phyloP scores from a whole-genome alignment of 2,888 invertebrate species.

The Apoderus coryli region DNA sequence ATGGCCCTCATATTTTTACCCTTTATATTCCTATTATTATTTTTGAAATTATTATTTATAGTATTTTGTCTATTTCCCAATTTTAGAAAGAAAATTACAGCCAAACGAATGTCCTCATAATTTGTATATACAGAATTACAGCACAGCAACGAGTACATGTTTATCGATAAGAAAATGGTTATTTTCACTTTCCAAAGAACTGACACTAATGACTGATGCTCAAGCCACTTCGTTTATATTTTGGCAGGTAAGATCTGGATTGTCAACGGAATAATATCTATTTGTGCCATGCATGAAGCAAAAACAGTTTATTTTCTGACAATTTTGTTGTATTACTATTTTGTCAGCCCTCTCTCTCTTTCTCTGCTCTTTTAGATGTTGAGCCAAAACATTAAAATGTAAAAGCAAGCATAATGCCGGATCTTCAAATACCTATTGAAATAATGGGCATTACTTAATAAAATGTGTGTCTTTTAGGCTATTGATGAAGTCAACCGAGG shows the following conservation, averaged over 20 bases:
- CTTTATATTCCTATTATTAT: too few species aligned
- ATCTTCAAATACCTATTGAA: not conserved
- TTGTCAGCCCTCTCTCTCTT: constrained; percentile 1
- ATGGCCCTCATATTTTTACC: too few species aligned
- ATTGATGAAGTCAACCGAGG: constrained; percentile 93
- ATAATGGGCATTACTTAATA: too few species aligned
- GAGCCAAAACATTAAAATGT: not conserved
- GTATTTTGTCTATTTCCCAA: too few species aligned
- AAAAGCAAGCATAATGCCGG: not conserved
- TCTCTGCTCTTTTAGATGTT: constrained; percentile 4
- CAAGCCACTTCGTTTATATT: constrained; percentile 74
- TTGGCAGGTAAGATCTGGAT: constrained; percentile 56
- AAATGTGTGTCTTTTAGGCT: constrained; percentile 50
- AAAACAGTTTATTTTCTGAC: too few species aligned
- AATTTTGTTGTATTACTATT: constrained; percentile 5
- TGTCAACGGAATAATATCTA: too few species aligned
- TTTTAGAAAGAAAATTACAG: constrained; percentile 78
- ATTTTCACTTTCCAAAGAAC: constrained; percentile 56
- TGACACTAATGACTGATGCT: constrained; percentile 48
- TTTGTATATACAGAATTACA: constrained; percentile 97
- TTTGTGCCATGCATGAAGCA: too few species aligned
- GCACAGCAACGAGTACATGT: constrained; percentile 92
- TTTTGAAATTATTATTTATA: too few species aligned
- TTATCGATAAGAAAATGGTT: constrained; percentile 79
- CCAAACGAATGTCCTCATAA: constrained; percentile 93